Conservation (phyloP, 1,140 invertebrate genomes). For the Drosophila lacertosa region DNA sequence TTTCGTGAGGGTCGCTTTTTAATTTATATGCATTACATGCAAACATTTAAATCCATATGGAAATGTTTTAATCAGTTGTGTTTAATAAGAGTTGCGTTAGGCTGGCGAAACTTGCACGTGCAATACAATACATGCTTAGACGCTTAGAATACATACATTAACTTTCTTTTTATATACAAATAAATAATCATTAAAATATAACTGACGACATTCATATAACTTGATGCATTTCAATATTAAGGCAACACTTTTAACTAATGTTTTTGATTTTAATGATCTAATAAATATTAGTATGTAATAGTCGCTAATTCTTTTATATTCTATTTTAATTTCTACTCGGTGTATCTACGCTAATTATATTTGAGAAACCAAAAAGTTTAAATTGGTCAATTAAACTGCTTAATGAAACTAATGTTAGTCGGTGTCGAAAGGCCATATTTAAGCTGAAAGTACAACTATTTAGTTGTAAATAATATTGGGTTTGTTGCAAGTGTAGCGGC, state of each 20-base stretch:
- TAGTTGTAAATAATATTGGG: too few relatives aligned
- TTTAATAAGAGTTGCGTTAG: constrained; percentile 52
- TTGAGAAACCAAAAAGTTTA: constrained; percentile 29
- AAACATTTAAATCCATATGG: constrained; percentile 22
- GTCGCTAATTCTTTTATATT: constrained; percentile 8
- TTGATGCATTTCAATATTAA: constrained; percentile 40
- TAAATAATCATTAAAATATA: constrained; percentile 55
- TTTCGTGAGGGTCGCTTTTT: constrained; percentile 35
- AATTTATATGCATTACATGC: constrained; percentile 36
- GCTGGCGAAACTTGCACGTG: constrained; percentile 36
- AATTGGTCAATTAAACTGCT: constrained; percentile 38
- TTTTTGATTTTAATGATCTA: constrained; percentile 9
- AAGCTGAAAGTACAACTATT: constrained; percentile 59
- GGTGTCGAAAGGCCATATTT: constrained; percentile 76
- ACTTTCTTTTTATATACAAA: constrained; percentile 63
- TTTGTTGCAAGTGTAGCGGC: constrained; percentile 35
- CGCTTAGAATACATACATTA: constrained; percentile 30
- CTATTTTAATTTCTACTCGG: constrained; percentile 31
- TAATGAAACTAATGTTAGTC: constrained; percentile 56
- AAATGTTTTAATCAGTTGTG: constrained; percentile 55
- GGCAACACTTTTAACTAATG: constrained; percentile 50
- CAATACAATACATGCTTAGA: constrained; percentile 13
- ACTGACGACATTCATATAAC: constrained; percentile 25
- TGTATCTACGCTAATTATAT: constrained; percentile 26
- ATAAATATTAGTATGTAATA: constrained; percentile 15